Base-by-base conservation (phyloP, 2,113 vertebrate species). In the Gila orcuttii region DNA sequence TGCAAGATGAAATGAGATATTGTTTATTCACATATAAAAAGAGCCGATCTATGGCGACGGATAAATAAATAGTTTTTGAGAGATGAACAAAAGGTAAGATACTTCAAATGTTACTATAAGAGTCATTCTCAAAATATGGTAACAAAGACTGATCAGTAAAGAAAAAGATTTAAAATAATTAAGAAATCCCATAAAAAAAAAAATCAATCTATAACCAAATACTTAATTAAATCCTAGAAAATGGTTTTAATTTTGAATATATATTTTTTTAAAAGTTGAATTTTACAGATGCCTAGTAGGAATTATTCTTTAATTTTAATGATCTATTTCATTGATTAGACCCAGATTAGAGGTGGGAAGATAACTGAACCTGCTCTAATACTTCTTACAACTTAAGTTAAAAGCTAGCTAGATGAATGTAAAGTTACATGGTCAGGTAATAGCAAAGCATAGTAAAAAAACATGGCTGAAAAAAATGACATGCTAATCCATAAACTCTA, bases 401-500 rank as follows among this genome's bases (percentile, higher is more conserved):
- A 47, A 75, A 75, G 42, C 23, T 75, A 47, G 42, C 71, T 75
- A 28, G 23, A 9, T 74, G 23, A 74, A 25, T 47, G 71, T 55
- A 69, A 62, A 55, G 62, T 66, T 23, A 77, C 25, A 36, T 33
- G 42, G 10, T 80, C 21, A 15, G 17, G 28, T 50, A 83, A 83
- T 76, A 79, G 69, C 55, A 66, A 62, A 75, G 79, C 79, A 55
- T 45, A 50, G 25, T 78, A 55, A 59, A 55, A 59, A 75, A 42
- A 31, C 66, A 76, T 23, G 23, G 75, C 66, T 79, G 59, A 21
- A 78, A 33, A 74, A 57, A 76, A 52, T 17, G 21, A 52, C 85
- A 86, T 81, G 85, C 83, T 84, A 42, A 31, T 66, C 42, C 15
- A 68, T 50, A 81, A 81, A 84, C 75, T 77, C 64, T 39, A 15